Conservation (phyloP, 2,113 vertebrate genomes). For the Bufo gargarizans region DNA sequence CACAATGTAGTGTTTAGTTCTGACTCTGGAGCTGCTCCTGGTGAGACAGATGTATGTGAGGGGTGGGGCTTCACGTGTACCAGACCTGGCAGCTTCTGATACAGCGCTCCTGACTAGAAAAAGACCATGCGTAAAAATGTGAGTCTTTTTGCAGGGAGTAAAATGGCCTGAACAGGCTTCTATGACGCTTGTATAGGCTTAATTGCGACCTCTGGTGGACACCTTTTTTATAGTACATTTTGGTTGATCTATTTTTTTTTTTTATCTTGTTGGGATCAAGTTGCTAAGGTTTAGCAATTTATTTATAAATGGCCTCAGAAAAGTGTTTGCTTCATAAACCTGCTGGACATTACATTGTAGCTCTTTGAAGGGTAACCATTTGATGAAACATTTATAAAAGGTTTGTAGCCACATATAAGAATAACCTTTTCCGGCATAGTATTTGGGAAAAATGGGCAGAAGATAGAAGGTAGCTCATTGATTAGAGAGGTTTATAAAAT, state of each 20-base stretch:
- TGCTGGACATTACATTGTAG: conserved; percentile 6
- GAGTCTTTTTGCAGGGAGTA: too few species aligned
- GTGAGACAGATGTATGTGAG: too few species aligned
- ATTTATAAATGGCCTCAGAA: neutral
- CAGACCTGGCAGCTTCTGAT: too few species aligned
- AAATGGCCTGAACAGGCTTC: too few species aligned
- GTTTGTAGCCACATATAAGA: conserved; percentile 31
- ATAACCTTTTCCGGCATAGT: conserved; percentile 38
- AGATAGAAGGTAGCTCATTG: conserved; percentile 28
- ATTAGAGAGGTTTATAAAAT: conserved; percentile 52
- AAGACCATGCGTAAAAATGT: too few species aligned
- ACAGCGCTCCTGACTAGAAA: too few species aligned
- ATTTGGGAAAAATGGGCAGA: conserved; percentile 33
- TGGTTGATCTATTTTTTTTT: too few species aligned
- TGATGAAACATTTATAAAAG: conserved; percentile 25
- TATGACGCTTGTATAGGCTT: too few species aligned
- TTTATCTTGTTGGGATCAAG: neutral
- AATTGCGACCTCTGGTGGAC: too few species aligned
- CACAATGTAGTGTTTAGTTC: too few species aligned
- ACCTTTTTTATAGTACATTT: neutral
- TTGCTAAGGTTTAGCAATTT: neutral
- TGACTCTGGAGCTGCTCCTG: too few species aligned
- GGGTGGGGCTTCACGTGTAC: too few species aligned
- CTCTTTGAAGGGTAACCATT: conserved; percentile 29
- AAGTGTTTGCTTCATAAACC: neutral